These are phyloP conservation scores for Scelioninae gen. 1 DNA, from an alignment of 2,888 invertebrate species.

Conservation along the genomic window DNA sequence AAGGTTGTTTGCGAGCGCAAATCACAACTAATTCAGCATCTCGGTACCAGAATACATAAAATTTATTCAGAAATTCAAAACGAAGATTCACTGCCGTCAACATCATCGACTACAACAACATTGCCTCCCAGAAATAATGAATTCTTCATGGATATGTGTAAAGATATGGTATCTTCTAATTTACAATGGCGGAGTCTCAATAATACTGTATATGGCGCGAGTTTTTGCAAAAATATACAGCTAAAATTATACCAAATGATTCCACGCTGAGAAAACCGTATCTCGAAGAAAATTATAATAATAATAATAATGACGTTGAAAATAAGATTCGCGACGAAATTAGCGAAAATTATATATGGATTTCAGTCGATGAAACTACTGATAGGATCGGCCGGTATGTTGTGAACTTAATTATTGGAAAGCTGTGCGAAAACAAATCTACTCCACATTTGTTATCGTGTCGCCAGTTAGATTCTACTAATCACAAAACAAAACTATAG, in stretches of 20 bases:
- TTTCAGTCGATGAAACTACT: conserved; percentile 17
- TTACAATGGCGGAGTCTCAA: neutral
- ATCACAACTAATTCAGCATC: no score
- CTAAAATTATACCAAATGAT: conserved; percentile 12
- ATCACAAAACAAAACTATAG: no score
- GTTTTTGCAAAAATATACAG: conserved; percentile 25
- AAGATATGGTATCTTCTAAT: conserved; percentile 21
- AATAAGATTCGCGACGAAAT: conserved; percentile 7
- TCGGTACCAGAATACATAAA: no score
- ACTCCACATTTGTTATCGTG: neutral
- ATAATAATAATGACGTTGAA: no score
- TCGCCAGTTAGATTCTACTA: neutral
- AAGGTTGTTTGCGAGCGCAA: no score
- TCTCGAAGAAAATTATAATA: conserved; percentile 8
- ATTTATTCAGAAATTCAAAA: no score
- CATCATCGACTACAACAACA: no score
- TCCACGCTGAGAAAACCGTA: conserved; percentile 24
- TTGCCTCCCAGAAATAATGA: no score
- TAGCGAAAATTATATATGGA: conserved; percentile 17
- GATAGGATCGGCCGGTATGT: conserved; percentile 4
- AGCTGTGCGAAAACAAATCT: conserved; percentile 1
- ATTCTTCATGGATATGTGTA: conserved; percentile 16
- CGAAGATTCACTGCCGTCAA: no score
- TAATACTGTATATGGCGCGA: conserved; percentile 1
- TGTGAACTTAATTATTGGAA: conserved; percentile 15